A percentile compares a stretch with the other conserved stretches of the same genome.
Evolutionary conservation across 1,140 invertebrate species (phyloP).

Genomic region (Drosophila mojavensis): DNA sequence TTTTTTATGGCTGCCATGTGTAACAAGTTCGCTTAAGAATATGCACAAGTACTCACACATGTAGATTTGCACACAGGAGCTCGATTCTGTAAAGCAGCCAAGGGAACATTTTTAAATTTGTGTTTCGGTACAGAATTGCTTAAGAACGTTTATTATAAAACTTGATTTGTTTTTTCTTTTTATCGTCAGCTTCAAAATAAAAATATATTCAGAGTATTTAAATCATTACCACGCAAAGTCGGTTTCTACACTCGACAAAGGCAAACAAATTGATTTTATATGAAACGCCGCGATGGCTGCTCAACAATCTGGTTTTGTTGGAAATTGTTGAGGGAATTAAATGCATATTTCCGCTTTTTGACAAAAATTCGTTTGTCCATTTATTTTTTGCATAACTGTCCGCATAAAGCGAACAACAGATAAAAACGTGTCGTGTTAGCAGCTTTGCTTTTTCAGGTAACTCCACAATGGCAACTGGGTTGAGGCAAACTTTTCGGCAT

Average conservation of each 20-base stretch:
- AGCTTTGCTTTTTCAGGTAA: background rate
- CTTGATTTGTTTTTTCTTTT: no score
- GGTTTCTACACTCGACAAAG: background rate
- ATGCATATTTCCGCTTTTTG: constrained; percentile 4
- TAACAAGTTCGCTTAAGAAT: background rate
- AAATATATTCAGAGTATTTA: no score
- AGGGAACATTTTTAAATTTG: no score
- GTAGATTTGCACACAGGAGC: background rate
- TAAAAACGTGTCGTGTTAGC: background rate
- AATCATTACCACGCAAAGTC: background rate
- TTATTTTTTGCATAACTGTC: background rate
- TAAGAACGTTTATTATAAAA: no score
- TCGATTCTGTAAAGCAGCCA: background rate
- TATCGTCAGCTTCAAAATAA: background rate
- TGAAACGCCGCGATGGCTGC: background rate
- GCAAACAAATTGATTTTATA: constrained; percentile 1
- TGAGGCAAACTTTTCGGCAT: background rate
- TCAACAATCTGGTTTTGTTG: background rate
- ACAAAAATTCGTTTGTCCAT: constrained; percentile 2
- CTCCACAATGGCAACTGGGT: background rate
- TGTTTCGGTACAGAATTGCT: no score
- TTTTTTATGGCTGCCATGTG: constrained; percentile 2
- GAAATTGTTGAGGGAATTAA: background rate
- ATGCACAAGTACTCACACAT: background rate
- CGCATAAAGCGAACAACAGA: background rate